These are phyloP conservation scores for Bucorvus abyssinicus DNA, from an alignment of 2,797 vertebrate genomes.

Conservation along the genomic window DNA sequence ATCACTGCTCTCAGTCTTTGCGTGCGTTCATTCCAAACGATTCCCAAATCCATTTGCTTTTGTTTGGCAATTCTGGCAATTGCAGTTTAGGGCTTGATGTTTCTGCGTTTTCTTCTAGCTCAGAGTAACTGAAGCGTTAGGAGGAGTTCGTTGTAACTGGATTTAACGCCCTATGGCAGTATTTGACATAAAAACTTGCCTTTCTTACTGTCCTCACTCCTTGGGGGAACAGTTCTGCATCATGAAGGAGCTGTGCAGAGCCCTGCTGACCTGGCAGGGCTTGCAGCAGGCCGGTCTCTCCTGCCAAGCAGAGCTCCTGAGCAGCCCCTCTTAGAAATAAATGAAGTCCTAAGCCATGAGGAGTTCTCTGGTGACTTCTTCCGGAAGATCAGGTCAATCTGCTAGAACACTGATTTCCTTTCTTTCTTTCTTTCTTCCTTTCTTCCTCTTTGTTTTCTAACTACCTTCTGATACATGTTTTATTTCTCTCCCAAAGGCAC, in stretches of 20 bases:
- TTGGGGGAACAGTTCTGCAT: not conserved
- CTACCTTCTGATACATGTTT: fast-evolving
- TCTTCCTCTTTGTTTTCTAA: not conserved
- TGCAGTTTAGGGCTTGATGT: not conserved
- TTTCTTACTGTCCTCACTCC: not conserved
- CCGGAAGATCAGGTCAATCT: not conserved
- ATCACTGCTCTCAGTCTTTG: not conserved
- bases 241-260: not conserved
- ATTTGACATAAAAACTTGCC: not conserved
- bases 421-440: no score
- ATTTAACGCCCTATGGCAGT: not conserved
- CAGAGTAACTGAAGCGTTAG: not conserved
- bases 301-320: not conserved
- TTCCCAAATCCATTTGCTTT: not conserved
- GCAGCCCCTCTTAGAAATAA: not conserved
- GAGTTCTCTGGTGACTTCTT: not conserved
- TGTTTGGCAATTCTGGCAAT: not conserved
- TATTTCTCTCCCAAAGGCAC: not conserved
- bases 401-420: not conserved
- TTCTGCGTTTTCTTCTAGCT: not conserved
- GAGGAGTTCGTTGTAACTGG: not conserved
- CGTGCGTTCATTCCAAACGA: fast-evolving
- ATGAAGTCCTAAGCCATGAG: not conserved
- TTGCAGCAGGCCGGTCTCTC: not conserved
- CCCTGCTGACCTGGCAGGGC: not conserved